Base-by-base conservation (phyloP, 2,888 invertebrate genomes). In the Clanis bilineata region DNA sequence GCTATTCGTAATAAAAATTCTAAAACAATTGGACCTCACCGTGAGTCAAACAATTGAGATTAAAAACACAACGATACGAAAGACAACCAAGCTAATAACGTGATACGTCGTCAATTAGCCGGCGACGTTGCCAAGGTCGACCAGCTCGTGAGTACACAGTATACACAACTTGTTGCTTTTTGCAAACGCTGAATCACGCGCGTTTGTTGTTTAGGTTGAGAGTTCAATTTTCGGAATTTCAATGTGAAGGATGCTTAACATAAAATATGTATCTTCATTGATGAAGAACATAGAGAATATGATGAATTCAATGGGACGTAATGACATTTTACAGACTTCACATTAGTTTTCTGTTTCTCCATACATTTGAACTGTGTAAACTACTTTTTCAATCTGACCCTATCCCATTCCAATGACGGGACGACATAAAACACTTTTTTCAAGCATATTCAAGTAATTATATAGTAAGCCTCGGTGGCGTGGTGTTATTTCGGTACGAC, bases 151-250 rank as follows among this genome's bases (percentile, higher is more conserved):
- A 32, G 51, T 51, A 45, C 45, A 25, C 47, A 32, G 51, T 51
- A 45, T 25, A 25, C 47, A 51, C 51, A 15, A 51, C 51, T 51
- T 51, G 51, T 51, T 51, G 51, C 51, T 51, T 51, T 32, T 51
- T 32, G 51, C 51, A 28, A 51, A 22, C 45, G 45, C 45, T 51
- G 32, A 51, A 51, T 51, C 51, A 51, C 51, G 51, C 51, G 28
- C 15, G 25, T 51, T 51, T 51, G 28, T 18, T 51, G 32, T 28
- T 18, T 51, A 51, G 18, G 7, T 7, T 36, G 36, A 10, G 18
- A 18, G 2, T 5, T 18, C 1, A 4, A 12, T 18, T 18, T 18
- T 41, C 18, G 41, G 18, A 7, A 1, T 18, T 41, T 18, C 9
- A 18, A 41, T 41, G 7, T 18, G 2, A 2, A 18, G 15, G 6